phyloP scores from a whole-genome alignment of 2,113 vertebrate species.

The Turdus rufiventris region DNA sequence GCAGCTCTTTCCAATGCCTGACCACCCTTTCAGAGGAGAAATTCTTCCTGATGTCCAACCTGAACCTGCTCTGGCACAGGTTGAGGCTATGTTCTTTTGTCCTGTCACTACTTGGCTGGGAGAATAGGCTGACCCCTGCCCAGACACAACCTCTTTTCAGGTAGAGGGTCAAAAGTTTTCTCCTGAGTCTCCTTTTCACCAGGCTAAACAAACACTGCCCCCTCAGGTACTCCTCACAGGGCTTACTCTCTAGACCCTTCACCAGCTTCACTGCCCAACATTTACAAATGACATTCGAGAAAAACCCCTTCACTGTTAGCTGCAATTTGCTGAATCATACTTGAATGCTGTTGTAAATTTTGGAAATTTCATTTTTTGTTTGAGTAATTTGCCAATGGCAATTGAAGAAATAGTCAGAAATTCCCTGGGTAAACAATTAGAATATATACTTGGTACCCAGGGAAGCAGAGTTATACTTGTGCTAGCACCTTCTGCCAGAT shows the following conservation, averaged over 20 bases:
- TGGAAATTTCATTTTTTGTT: background rate
- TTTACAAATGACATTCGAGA: background rate
- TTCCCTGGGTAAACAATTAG: background rate
- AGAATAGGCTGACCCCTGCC: too few relatives aligned
- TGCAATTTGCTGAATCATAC: background rate
- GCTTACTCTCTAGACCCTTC: background rate
- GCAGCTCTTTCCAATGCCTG: background rate
- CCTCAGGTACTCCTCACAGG: fast-evolving
- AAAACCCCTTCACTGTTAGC: background rate
- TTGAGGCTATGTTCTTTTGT: too few relatives aligned
- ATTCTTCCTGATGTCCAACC: background rate
- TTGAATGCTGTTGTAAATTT: background rate
- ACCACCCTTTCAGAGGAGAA: background rate
- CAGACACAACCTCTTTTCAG: background rate
- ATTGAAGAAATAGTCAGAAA: background rate
- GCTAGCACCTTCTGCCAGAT: background rate
- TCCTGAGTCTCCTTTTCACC: background rate
- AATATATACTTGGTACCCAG: background rate
- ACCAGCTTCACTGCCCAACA: background rate
- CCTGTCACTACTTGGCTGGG: background rate
- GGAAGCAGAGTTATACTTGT: background rate
- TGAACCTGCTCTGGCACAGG: background rate
- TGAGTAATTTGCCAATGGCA: background rate
- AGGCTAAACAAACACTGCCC: background rate
- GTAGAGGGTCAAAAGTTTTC: background rate